Evolutionary conservation across 2,113 vertebrate species (phyloP).

Genomic region (Corythoichthys haematopterus): DNA sequence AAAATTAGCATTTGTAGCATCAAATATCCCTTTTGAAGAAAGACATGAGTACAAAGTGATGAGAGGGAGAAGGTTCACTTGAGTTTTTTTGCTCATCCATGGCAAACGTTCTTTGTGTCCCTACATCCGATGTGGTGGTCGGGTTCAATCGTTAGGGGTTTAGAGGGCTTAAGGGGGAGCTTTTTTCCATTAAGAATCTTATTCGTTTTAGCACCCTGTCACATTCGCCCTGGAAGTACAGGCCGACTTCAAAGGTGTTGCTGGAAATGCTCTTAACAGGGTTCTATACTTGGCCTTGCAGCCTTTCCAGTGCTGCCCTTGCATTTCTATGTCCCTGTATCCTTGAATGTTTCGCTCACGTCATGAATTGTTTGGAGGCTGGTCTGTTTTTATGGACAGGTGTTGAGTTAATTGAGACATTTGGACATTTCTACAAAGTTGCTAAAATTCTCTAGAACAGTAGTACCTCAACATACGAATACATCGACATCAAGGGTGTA

Average conservation of each 20-base stretch:
- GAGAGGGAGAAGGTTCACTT: constrained; percentile 16
- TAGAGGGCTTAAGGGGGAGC: constrained; percentile 34
- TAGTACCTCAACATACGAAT: too few species aligned
- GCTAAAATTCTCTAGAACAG: too few species aligned
- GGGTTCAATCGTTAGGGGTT: background rate
- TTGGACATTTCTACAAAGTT: too few species aligned
- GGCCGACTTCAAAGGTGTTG: constrained; percentile 57
- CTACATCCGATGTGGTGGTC: constrained; percentile 15
- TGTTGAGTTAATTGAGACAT: background rate
- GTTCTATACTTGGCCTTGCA: constrained; percentile 20
- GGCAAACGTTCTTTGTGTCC: constrained; percentile 36
- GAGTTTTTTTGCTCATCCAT: constrained; percentile 35
- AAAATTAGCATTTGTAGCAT: constrained; percentile 47
- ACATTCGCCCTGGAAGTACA: constrained; percentile 34
- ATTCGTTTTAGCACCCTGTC: constrained; percentile 43
- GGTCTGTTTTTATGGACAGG: background rate
- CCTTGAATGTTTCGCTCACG: constrained; percentile 3
- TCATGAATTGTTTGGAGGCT: constrained; percentile 8
- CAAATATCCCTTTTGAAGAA: constrained; percentile 55
- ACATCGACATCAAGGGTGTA: too few species aligned
- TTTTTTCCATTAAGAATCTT: constrained; percentile 55
- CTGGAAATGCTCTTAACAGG: constrained; percentile 35
- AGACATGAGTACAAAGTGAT: constrained; percentile 46
- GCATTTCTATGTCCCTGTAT: constrained; percentile 12
- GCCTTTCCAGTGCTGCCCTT: constrained; percentile 32